phyloP scores from a whole-genome alignment of 2,888 invertebrate genomes.

The Microdon myrmicae region DNA sequence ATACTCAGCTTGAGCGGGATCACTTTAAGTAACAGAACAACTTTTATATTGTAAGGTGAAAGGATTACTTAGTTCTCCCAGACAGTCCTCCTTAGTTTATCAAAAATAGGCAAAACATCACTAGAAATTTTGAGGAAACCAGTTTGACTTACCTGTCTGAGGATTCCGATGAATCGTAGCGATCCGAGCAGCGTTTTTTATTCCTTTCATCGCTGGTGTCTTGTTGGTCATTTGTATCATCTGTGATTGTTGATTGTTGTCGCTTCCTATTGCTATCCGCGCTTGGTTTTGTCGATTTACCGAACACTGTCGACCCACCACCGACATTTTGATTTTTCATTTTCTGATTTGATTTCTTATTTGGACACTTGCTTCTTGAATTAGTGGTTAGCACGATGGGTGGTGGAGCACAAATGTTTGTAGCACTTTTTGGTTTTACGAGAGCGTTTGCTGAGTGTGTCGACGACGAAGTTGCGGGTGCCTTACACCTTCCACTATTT shows the following conservation, averaged over 20 bases:
- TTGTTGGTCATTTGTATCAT: conserved; percentile 11
- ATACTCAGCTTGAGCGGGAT: too few species aligned
- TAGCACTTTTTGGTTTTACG: conserved; percentile 24
- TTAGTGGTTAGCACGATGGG: conserved; percentile 27
- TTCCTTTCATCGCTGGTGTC: conserved; percentile 72
- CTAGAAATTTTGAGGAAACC: background rate
- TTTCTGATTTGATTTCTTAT: conserved; percentile 30
- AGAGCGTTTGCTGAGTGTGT: conserved; percentile 9
- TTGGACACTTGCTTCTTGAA: conserved; percentile 16
- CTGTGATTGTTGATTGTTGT: conserved; percentile 2
- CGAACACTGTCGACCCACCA: conserved; percentile 3
- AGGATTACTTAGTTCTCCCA: too few species aligned
- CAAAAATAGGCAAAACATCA: background rate
- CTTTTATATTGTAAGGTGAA: too few species aligned
- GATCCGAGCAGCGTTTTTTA: conserved; percentile 87
- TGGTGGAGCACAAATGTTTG: conserved; percentile 41
- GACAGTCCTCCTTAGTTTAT: too few species aligned
- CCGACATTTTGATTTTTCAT: conserved; percentile 31
- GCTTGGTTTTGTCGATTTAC: conserved; percentile 15
- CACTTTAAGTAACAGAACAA: too few species aligned
- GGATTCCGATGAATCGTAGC: conserved; percentile 93
- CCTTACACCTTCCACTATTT: conserved; percentile 37
- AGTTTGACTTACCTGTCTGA: conserved; percentile 82
- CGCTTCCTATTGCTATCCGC: conserved; percentile 22
- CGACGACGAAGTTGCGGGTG: conserved; percentile 16